phyloP scores from a whole-genome alignment of 2,797 vertebrate genomes.

The Muscicapa striata region DNA sequence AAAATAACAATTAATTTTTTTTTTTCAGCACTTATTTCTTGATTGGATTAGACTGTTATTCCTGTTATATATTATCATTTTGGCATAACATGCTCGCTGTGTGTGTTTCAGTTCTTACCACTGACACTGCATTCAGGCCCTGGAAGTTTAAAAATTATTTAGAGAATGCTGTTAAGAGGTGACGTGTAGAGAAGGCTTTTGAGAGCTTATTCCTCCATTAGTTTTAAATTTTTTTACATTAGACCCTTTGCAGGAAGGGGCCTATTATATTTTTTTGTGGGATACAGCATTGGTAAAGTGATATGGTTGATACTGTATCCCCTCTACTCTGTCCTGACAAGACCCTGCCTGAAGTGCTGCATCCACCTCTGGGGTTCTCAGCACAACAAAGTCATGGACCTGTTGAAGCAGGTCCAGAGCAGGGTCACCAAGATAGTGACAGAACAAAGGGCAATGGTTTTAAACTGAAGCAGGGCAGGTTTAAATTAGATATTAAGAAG shows the following conservation, averaged over 20 bases:
- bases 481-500: not conserved
- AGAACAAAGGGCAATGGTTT: not conserved
- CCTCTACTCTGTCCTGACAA: rapidly evolving
- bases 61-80: not conserved
- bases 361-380: not conserved
- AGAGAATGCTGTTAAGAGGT: not conserved
- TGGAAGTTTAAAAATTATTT: not conserved
- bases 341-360: not conserved
- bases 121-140: not conserved
- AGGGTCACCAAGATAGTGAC: not conserved
- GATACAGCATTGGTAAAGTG: not conserved
- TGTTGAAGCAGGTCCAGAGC: not conserved
- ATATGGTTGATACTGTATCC: not conserved
- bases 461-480: not conserved
- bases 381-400: not conserved
- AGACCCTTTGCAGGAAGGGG: not conserved
- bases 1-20: not conserved
- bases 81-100: not conserved
- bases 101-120: not conserved
- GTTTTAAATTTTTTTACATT: not conserved
- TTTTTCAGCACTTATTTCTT: not conserved
- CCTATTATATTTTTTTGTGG: not conserved
- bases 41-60: not conserved
- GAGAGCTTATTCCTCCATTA: not conserved
- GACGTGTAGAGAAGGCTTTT: not conserved